Conservation (phyloP, 37 sponge, comb jelly and placozoan genomes). For the Aplysina aerophoba region DNA sequence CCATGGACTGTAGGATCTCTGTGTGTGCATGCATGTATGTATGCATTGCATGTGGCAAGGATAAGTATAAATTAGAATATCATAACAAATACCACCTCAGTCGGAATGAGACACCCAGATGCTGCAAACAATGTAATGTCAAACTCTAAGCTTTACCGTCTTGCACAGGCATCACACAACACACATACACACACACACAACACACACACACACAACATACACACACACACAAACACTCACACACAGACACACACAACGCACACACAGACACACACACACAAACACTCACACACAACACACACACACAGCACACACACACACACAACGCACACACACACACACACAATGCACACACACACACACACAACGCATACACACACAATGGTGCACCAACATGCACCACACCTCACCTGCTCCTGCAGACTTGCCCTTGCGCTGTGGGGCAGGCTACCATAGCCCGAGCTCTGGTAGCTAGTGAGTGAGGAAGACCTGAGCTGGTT, state of each 20-base stretch:
- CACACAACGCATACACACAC: constrained; percentile 42
- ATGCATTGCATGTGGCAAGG: no score
- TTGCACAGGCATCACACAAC: no score
- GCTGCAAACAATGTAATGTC: no score
- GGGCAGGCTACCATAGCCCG: constrained; percentile 28
- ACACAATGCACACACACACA: constrained; percentile 33
- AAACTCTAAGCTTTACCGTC: no score
- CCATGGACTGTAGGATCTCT: no score
- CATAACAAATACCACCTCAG: no score
- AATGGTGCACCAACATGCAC: constrained; percentile 39
- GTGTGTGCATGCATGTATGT: no score
- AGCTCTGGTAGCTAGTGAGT: constrained; percentile 12
- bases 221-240: constrained; percentile 16
- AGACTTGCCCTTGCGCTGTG: constrained; percentile 13
- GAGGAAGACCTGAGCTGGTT: constrained; percentile 26
- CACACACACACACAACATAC: background rate
- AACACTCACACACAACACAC: constrained; percentile 7
- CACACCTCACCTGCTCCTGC: background rate
- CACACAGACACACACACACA: constrained; percentile 34
- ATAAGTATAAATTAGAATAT: no score
- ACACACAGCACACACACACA: constrained; percentile 12
- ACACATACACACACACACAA: constrained; percentile 1
- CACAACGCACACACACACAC: constrained; percentile 44
- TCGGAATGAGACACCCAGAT: no score
- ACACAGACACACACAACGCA: constrained; percentile 34